Conservation (phyloP, 2,113 vertebrate species). For the Polyodon spathula region DNA sequence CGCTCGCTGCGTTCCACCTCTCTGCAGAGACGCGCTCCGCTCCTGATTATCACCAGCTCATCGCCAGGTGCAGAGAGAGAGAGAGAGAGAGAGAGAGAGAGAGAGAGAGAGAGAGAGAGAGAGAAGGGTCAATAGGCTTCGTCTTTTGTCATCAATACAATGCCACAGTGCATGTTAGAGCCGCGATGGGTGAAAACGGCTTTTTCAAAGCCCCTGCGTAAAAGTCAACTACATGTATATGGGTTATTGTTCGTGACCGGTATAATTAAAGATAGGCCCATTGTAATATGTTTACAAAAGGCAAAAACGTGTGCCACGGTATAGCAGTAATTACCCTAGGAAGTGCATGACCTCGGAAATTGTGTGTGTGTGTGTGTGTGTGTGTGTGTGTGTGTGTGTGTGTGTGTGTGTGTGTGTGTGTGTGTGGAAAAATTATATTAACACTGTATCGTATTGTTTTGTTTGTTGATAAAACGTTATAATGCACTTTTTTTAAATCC, state of each 20-base stretch:
- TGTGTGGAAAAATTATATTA: no score
- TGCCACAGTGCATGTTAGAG: conserved; percentile 26
- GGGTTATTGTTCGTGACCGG: background rate
- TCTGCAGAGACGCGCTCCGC: conserved; percentile 16
- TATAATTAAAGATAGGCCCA: background rate
- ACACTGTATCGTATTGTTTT: no score
- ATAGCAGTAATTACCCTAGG: background rate
- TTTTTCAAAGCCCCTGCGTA: conserved; percentile 27
- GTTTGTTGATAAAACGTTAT: no score
- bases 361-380: no score
- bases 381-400: no score
- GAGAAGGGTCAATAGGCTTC: conserved; percentile 43
- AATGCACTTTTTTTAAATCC: no score
- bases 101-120: conserved; percentile 37
- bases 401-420: no score
- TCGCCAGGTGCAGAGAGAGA: conserved; percentile 63
- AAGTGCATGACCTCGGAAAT: no score
- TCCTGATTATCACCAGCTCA: conserved; percentile 48
- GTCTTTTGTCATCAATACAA: conserved; percentile 36
- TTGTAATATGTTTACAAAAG: background rate
- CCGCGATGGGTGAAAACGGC: conserved; percentile 33
- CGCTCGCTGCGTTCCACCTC: background rate
- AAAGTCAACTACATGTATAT: no score
- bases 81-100: conserved; percentile 42
- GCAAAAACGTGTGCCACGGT: background rate